These are phyloP conservation scores for Poliocrania exsul DNA, from an alignment of 2,797 vertebrate species.

Conservation along the genomic window DNA sequence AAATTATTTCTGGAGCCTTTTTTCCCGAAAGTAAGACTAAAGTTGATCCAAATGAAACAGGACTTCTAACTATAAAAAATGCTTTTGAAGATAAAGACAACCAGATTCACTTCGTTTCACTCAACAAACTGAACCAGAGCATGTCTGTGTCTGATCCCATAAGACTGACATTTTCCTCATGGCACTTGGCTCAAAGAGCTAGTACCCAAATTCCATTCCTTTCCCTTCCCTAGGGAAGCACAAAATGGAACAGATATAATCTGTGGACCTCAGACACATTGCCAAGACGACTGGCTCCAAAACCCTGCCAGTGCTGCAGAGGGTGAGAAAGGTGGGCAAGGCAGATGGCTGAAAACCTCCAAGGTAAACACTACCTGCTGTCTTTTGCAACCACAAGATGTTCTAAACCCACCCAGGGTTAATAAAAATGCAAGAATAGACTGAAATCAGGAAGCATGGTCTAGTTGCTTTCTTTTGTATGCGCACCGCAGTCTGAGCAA, in stretches of 20 bases:
- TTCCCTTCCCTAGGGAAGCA: not conserved
- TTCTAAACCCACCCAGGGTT: not conserved
- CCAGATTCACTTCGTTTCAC: not conserved
- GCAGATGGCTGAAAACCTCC: not conserved
- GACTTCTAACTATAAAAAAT: conserved; percentile 8
- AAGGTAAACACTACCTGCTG: not conserved
- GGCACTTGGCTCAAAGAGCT: not conserved
- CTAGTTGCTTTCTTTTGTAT: not conserved
- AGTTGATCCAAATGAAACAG: not conserved
- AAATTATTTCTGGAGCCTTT: conserved; percentile 40
- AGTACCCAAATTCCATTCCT: not conserved
- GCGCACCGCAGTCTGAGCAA: not conserved
- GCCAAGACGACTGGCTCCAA: not conserved
- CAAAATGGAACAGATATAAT: not conserved
- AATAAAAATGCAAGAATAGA: not conserved
- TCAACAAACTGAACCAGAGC: not conserved
- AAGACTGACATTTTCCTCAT: not conserved
- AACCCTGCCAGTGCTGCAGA: not conserved
- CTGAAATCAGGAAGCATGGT: not conserved
- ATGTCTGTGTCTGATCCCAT: not conserved
- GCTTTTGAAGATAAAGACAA: conserved; percentile 6
- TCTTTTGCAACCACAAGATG: not conserved
- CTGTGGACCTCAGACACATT: not conserved
- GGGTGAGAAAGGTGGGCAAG: not conserved
- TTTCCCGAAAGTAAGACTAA: conserved; percentile 25